Conservation (phyloP, 2,113 vertebrate species). For the Dicerorhinus sumatrensis region DNA sequence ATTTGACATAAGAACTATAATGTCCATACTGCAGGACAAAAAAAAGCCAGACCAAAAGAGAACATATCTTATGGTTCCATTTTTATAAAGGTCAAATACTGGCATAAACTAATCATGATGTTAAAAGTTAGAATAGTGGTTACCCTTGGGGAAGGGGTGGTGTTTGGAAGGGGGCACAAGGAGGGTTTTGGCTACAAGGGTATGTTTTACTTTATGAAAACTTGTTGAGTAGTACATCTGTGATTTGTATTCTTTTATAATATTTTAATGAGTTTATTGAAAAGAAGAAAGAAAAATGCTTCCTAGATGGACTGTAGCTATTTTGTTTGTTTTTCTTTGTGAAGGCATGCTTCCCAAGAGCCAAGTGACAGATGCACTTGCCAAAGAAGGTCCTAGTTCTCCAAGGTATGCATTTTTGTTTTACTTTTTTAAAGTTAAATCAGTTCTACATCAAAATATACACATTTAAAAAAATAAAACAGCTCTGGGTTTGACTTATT, state of each 20-base stretch:
- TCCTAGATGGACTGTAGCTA: background rate
- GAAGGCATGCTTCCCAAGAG: slow-evolving; percentile 84
- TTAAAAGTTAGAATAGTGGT: background rate
- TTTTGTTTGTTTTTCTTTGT: slow-evolving; percentile 68
- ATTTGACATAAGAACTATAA: background rate
- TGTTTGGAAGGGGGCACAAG: background rate
- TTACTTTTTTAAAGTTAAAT: slow-evolving; percentile 40
- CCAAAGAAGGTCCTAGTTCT: slow-evolving; percentile 78
- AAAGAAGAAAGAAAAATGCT: slow-evolving; percentile 21
- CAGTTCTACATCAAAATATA: background rate
- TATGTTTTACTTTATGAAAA: background rate
- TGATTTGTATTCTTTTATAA: background rate
- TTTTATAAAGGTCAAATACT: slow-evolving; percentile 4
- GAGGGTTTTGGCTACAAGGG: background rate
- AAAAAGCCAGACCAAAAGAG: background rate
- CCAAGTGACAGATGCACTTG: slow-evolving; percentile 62
- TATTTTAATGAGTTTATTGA: background rate
- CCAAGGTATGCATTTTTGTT: slow-evolving; percentile 84
- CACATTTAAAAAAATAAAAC: background rate
- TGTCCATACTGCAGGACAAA: background rate
- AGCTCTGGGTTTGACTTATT: background rate
- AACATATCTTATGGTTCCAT: background rate
- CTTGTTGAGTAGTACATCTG: background rate
- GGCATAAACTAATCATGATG: background rate
- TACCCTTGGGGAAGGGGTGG: background rate